These are phyloP conservation scores for Smithornis capensis DNA, from an alignment of 2,113 vertebrate genomes.

Conservation along the genomic window DNA sequence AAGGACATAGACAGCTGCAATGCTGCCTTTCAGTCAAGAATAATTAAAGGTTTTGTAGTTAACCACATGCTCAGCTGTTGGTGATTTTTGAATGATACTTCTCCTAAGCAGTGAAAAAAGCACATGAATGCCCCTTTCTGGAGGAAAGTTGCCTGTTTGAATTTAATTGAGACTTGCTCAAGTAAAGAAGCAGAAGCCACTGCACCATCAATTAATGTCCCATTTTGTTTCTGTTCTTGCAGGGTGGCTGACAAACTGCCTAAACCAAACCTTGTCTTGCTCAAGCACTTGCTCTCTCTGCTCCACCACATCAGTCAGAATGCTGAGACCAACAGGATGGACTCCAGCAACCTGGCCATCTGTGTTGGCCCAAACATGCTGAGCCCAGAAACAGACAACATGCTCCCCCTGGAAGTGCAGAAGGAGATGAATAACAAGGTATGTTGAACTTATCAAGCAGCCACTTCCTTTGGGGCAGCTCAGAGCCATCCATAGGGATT, in stretches of 20 bases:
- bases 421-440: constrained; percentile 81
- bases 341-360: constrained; percentile 86
- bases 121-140: not conserved
- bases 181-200: not conserved
- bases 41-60: not conserved
- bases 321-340: constrained; percentile 84
- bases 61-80: not conserved
- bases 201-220: not conserved
- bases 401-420: constrained; percentile 71
- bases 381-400: constrained; percentile 53
- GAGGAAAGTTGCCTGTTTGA: not conserved
- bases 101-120: constrained; percentile 12
- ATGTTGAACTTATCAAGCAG: not conserved
- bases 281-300: constrained; percentile 77
- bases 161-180: not conserved
- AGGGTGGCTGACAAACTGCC: constrained; percentile 85
- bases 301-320: constrained; percentile 83
- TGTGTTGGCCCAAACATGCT: constrained; percentile 90
- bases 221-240: not conserved
- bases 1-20: not conserved
- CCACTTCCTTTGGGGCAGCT: not conserved
- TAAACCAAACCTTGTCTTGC: constrained; percentile 68
- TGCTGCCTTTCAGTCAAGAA: not conserved
- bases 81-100: constrained; percentile 56
- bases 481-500: not conserved